Percentiles rank a stretch among this genome's conserved stretches.
These are phyloP conservation scores for Anastrepha ludens DNA, from an alignment of 1,140 invertebrate genomes.

Conservation along the genomic window DNA sequence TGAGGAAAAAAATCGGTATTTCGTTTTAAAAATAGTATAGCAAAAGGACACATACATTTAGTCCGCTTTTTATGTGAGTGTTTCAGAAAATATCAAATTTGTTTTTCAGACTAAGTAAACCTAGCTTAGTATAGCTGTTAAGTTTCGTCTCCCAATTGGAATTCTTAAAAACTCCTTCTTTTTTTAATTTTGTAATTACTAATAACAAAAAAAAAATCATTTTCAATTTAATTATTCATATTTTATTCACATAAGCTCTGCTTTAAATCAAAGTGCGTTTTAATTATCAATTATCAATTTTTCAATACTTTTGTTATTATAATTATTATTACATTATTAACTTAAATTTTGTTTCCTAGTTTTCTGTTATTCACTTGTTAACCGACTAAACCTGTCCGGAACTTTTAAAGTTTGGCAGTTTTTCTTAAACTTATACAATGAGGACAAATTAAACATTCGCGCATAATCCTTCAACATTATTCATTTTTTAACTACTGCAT, in stretches of 20 bases:
- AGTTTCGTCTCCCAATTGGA: not conserved
- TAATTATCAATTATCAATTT: slow-evolving; percentile 23
- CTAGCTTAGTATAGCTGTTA: not conserved
- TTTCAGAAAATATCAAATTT: not conserved
- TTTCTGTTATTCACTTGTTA: slow-evolving; percentile 36
- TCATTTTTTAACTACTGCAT: not conserved
- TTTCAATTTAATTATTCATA: not conserved
- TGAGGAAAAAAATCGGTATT: no score
- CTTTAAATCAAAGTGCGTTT: slow-evolving; percentile 51
- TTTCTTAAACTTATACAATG: slow-evolving; percentile 52
- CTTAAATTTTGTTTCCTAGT: slow-evolving; percentile 40
- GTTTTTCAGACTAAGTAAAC: not conserved
- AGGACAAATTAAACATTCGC: slow-evolving; percentile 27
- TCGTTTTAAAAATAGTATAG: no score
- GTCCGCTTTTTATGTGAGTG: not conserved
- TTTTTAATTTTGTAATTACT: not conserved
- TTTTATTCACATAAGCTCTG: slow-evolving; percentile 47
- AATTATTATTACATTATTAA: slow-evolving; percentile 20
- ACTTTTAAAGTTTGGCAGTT: slow-evolving; percentile 74
- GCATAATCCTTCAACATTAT: not conserved
- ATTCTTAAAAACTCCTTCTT: not conserved
- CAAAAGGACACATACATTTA: no score
- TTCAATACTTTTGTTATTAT: slow-evolving; percentile 37
- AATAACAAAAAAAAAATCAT: slow-evolving; percentile 36
- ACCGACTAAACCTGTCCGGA: slow-evolving; percentile 68